These are phyloP conservation scores for Chaitophorus viminalis DNA, from an alignment of 2,888 invertebrate species.

Conservation along the genomic window DNA sequence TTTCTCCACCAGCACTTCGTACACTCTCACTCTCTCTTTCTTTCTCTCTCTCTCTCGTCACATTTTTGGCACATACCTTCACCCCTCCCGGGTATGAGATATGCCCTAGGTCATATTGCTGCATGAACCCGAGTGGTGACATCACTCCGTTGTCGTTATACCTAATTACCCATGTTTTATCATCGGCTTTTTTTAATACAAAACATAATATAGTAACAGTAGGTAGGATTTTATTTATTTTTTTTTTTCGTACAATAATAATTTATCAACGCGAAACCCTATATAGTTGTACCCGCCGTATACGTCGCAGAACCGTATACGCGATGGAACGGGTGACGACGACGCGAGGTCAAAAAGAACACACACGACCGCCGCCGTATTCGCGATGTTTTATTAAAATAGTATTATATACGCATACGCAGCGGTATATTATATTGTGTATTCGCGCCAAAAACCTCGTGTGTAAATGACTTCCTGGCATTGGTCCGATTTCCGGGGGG, in stretches of 20 bases:
- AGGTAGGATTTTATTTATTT: too few species aligned
- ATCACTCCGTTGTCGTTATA: constrained; percentile 45
- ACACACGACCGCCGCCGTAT: not conserved
- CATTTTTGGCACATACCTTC: not conserved
- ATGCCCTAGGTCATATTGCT: too few species aligned
- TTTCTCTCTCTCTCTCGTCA: too few species aligned
- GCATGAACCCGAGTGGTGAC: constrained; percentile 2
- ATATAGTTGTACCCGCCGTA: too few species aligned
- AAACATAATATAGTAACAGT: too few species aligned
- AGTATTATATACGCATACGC: not conserved
- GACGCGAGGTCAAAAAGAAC: not conserved
- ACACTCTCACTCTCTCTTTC: too few species aligned
- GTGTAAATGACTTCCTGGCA: constrained; percentile 50
- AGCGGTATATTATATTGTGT: not conserved
- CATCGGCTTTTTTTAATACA: constrained; percentile 2
- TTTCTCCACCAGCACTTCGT: too few species aligned
- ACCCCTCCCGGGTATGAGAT: too few species aligned
- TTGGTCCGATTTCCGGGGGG: constrained; percentile 51
- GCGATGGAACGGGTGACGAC: not conserved
- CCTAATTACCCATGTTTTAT: constrained; percentile 7
- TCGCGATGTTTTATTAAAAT: not conserved
- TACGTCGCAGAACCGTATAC: too few species aligned
- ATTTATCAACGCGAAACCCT: too few species aligned
- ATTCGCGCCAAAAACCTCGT: constrained; percentile 29
- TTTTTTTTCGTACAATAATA: too few species aligned